These are phyloP conservation scores for Platycheirus albimanus DNA, from an alignment of 2,888 invertebrate genomes.

Conservation along the genomic window DNA sequence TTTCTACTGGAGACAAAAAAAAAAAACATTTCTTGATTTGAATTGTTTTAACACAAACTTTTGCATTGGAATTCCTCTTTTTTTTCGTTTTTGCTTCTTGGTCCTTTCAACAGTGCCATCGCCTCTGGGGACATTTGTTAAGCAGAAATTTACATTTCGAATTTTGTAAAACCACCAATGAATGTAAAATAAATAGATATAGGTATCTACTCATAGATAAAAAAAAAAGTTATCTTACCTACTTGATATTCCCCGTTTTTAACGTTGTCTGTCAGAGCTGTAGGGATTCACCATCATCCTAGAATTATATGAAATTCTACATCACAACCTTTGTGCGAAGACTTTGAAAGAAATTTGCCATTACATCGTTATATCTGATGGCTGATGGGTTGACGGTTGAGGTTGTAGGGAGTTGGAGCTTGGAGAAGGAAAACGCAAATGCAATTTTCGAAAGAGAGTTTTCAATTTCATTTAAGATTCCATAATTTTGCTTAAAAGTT, in stretches of 20 bases:
- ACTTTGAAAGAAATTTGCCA: constrained; percentile 44
- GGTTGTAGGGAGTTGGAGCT: not conserved
- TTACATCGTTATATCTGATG: constrained; percentile 13
- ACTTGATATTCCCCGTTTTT: constrained; percentile 67
- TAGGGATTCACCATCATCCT: constrained; percentile 14
- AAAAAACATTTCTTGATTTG: constrained; percentile 38
- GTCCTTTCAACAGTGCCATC: constrained; percentile 22
- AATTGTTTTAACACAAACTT: constrained; percentile 55
- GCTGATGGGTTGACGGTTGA: not conserved
- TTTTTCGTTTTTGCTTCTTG: constrained; percentile 13
- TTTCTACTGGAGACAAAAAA: not conserved
- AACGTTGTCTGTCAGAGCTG: constrained; percentile 27
- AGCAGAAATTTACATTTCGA: constrained; percentile 73
- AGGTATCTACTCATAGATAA: not conserved
- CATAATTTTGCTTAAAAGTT: constrained; percentile 38
- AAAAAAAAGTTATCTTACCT: constrained; percentile 60
- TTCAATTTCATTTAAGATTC: constrained; percentile 50
- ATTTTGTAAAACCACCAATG: constrained; percentile 57
- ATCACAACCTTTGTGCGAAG: constrained; percentile 47
- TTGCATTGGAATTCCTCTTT: constrained; percentile 37
- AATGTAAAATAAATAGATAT: constrained; percentile 9
- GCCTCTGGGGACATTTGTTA: constrained; percentile 70
- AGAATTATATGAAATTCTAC: constrained; percentile 35
- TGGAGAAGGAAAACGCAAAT: constrained; percentile 31
- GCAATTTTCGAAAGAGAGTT: constrained; percentile 56